phyloP scores from a whole-genome alignment of 2,888 invertebrate genomes.

The Rhagonycha fulva region DNA sequence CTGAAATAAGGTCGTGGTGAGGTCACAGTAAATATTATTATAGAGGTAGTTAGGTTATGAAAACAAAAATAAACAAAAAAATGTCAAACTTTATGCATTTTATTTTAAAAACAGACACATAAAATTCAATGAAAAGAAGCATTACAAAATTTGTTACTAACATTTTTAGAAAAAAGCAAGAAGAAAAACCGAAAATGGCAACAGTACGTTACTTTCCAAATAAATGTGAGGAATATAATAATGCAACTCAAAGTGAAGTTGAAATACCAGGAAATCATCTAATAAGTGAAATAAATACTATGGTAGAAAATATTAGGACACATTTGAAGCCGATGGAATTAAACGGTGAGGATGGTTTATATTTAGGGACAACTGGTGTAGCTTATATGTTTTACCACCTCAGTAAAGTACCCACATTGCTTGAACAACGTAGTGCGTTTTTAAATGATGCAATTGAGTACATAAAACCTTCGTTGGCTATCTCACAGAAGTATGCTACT shows the following conservation, averaged over 20 bases:
- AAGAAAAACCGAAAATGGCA: neutral
- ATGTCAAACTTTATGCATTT: neutral
- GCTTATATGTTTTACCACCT: conserved; percentile 78
- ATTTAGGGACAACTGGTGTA: conserved; percentile 72
- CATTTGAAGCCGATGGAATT: conserved; percentile 47
- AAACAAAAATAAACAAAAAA: neutral
- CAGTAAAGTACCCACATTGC: conserved; percentile 60
- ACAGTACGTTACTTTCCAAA: conserved; percentile 15
- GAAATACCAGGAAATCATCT: conserved; percentile 12
- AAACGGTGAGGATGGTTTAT: conserved; percentile 64
- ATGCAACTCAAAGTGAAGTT: neutral
- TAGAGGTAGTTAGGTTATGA: neutral
- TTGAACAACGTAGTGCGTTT: conserved; percentile 55
- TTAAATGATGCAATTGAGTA: conserved; percentile 66
- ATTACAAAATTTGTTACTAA: conserved; percentile 1
- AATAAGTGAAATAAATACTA: conserved; percentile 21
- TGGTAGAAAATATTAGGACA: conserved; percentile 43
- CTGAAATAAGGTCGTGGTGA: neutral
- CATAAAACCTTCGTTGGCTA: conserved; percentile 64
- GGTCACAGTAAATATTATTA: too few species aligned
- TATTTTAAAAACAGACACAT: neutral
- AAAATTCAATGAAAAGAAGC: conserved; percentile 18
- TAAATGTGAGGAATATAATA: conserved; percentile 1
- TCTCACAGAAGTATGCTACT: conserved; percentile 56
- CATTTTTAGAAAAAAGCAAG: conserved; percentile 11